A percentile compares a stretch with the other conserved stretches of the same genome.
Conservation (phyloP, 2,113 vertebrate genomes). For the Stegastes partitus region DNA sequence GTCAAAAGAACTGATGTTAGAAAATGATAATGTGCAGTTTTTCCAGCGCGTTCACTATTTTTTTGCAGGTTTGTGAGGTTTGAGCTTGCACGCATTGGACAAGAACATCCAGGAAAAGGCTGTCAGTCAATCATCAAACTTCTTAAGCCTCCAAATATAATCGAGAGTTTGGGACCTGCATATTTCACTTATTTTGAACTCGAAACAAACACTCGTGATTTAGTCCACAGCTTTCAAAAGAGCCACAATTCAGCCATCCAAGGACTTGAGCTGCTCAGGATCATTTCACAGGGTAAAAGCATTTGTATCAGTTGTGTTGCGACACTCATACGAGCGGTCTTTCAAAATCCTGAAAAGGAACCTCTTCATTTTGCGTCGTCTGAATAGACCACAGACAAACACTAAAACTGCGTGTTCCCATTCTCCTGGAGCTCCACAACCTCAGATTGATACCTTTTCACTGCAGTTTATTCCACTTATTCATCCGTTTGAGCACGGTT, state of each 20-base stretch:
- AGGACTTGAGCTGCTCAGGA: background rate
- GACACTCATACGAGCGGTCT: slow-evolving; percentile 8
- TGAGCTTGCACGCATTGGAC: too few relatives aligned
- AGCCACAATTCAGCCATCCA: background rate
- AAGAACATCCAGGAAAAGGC: too few relatives aligned
- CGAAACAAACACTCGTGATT: too few relatives aligned
- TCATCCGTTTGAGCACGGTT: slow-evolving; percentile 26
- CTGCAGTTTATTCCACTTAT: slow-evolving; percentile 24
- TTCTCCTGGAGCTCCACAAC: slow-evolving; percentile 12
- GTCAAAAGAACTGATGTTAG: too few relatives aligned
- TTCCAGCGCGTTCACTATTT: too few relatives aligned
- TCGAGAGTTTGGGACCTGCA: too few relatives aligned
- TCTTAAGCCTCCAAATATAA: too few relatives aligned
- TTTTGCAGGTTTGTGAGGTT: too few relatives aligned
- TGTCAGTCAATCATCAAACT: too few relatives aligned
- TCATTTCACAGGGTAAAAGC: background rate
- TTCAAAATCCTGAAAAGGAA: slow-evolving; percentile 11
- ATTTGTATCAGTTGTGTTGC: background rate
- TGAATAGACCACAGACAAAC: background rate
- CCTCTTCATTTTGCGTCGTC: slow-evolving; percentile 10
- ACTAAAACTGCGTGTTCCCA: background rate
- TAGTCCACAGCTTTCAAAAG: background rate
- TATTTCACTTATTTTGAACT: too few relatives aligned
- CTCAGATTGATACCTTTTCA: slow-evolving; percentile 32
- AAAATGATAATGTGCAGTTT: too few relatives aligned